These are phyloP conservation scores for Bilobella aurantiaca DNA, from an alignment of 1,140 invertebrate genomes.

Conservation along the genomic window DNA sequence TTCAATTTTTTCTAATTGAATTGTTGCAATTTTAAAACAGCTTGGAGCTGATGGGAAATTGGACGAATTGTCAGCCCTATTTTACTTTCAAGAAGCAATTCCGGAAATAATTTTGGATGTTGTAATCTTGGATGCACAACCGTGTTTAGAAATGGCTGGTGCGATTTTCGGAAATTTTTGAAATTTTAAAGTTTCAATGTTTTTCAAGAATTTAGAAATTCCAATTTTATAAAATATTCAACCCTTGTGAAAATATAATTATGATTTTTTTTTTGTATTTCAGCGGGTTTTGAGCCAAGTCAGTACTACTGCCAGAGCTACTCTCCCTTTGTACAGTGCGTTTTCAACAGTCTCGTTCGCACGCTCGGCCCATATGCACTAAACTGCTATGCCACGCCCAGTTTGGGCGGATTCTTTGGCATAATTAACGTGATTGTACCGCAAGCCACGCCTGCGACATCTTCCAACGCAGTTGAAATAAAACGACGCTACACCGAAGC, in stretches of 20 bases:
- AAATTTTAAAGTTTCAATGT: too few relatives aligned
- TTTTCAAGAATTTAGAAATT: background rate
- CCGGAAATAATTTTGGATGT: background rate
- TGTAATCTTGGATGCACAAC: background rate
- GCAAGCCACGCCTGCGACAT: background rate
- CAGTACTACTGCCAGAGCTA: conserved; percentile 10
- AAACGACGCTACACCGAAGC: background rate
- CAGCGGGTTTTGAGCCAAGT: background rate
- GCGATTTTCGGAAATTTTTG: too few relatives aligned
- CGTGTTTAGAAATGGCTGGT: conserved; percentile 3
- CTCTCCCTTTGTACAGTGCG: background rate
- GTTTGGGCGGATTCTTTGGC: background rate
- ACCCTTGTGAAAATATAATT: background rate
- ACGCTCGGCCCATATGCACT: conserved; percentile 2
- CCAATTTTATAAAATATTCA: background rate
- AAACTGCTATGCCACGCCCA: background rate
- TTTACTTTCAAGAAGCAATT: conserved; percentile 9
- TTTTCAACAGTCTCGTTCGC: background rate
- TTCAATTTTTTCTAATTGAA: background rate
- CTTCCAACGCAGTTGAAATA: background rate
- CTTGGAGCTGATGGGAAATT: background rate
- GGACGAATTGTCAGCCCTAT: background rate
- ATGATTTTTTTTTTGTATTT: background rate
- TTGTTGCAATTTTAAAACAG: background rate
- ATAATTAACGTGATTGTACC: background rate